Evolutionary conservation across 2,888 invertebrate species (phyloP), one percentile per base, ranked within the genome.

Genomic region (Pandemis cinnamomeana): DNA sequence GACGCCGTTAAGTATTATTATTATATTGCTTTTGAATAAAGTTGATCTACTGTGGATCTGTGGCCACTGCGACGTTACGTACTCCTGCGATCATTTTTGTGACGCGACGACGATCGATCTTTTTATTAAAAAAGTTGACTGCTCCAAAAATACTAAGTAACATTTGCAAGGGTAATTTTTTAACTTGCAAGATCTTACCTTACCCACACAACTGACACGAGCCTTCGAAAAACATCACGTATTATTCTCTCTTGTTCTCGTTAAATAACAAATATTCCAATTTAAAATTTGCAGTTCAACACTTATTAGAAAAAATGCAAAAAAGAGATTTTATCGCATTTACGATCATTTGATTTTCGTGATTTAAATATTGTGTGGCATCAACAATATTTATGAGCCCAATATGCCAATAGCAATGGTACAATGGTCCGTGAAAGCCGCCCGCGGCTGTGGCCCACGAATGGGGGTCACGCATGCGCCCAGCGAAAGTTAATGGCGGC

Each of bases 401-500:
- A 44, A 46, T 64, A 64, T 46, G 11, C 46, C 44, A 69, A 60
- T 11, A 48, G 58, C 27, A 51, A 66, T 27, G 36, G 7, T 27
- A 71, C 64, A 71, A 61, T 67, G 42, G 58, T 5, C 27, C 58
- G 78, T 72, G 91, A 91, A 91, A 91, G 91, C 88, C 75, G 89
- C 89, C 87, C 76, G 80, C 72, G 89, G 90, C 87, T 86, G 79
- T 88, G 79, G 89, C 51, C 77, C 77, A 60, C 62, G 77, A 79
- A 86, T 86, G 91, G 90, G 90, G 91, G 91, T 87, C 91, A 87
- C 79, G 82, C 83, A 83, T 84, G 78, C 80, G 79, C 77, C 81
- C 86, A 89, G 92, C 91, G 92, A 92, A 92, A 92, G 92, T 92
- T 86, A 83, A 87, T 87, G 79, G 80, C 86, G 84, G 81, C 81